phyloP scores from a whole-genome alignment of 2,113 vertebrate species.

The Caranx melampygus region DNA sequence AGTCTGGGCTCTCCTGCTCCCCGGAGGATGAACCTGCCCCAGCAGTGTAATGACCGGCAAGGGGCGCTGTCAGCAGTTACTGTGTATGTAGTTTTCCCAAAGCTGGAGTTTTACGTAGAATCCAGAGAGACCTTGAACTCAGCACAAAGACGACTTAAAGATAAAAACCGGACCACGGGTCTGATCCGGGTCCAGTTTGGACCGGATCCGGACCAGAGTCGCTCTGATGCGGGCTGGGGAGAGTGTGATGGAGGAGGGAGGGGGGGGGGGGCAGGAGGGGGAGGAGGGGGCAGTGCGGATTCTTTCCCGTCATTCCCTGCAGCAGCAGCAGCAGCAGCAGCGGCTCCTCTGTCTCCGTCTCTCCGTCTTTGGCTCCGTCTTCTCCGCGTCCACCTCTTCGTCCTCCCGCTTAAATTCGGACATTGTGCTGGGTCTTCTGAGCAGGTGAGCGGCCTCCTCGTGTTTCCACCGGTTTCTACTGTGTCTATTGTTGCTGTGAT shows the following conservation, averaged over 20 bases:
- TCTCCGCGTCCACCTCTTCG: constrained; percentile 34
- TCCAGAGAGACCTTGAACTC: background rate
- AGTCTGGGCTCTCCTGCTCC: background rate
- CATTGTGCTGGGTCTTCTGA: constrained; percentile 4
- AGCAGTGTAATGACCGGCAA: background rate
- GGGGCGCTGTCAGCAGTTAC: background rate
- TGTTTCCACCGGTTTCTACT: background rate
- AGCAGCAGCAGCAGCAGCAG: constrained; percentile 60
- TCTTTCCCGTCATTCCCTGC: constrained; percentile 76
- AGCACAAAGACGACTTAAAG: background rate
- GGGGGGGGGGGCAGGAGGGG: background rate
- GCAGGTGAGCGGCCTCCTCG: constrained; percentile 35
- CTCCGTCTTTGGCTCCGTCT: background rate
- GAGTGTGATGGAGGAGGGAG: background rate
- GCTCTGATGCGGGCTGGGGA: background rate
- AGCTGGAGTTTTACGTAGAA: background rate
- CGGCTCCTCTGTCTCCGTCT: background rate
- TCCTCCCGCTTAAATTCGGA: constrained; percentile 25
- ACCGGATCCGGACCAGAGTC: background rate
- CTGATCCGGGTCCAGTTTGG: background rate
- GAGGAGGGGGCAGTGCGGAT: constrained; percentile 71
- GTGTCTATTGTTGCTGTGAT: constrained; percentile 18
- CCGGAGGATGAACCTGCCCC: background rate
- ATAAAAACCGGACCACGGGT: background rate
- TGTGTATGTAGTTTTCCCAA: background rate